Evolutionary conservation across 2,888 invertebrate species (phyloP).

Genomic region (Apoda limacodes): DNA sequence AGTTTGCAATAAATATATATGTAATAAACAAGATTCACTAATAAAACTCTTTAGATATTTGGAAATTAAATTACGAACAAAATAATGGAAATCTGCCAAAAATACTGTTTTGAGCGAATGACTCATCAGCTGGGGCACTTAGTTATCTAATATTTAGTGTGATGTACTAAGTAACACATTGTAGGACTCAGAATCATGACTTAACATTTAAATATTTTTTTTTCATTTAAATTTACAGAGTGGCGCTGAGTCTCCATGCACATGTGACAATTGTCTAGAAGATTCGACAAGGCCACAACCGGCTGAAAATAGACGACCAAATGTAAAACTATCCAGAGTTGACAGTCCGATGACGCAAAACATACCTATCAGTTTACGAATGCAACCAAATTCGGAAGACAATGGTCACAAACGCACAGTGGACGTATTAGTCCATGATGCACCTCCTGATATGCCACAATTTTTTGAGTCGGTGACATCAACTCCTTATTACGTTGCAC

Average conservation of each 20-base stretch:
- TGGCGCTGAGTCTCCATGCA: constrained; percentile 53
- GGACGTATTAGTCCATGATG: constrained; percentile 57
- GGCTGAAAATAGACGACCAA: constrained; percentile 21
- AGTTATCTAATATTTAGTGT: too few species aligned
- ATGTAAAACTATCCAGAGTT: constrained; percentile 26
- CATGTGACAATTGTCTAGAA: constrained; percentile 54
- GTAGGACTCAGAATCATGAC: too few species aligned
- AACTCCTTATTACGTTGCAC: constrained; percentile 43
- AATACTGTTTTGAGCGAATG: too few species aligned
- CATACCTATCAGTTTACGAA: constrained; percentile 27
- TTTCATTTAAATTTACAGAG: constrained; percentile 32
- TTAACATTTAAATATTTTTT: too few species aligned
- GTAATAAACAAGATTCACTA: too few species aligned
- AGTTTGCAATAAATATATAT: too few species aligned
- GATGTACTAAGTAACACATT: too few species aligned
- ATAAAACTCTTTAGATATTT: too few species aligned
- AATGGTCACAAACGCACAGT: constrained; percentile 47
- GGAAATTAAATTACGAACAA: too few species aligned
- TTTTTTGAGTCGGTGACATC: constrained; percentile 57
- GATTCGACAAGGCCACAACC: constrained; percentile 25
- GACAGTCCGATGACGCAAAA: constrained; percentile 1
- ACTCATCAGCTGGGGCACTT: too few species aligned
- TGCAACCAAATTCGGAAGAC: constrained; percentile 36
- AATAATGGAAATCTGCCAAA: too few species aligned
- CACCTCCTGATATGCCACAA: constrained; percentile 48